phyloP scores from a whole-genome alignment of 2,888 invertebrate genomes.

The Acleris emargana region DNA sequence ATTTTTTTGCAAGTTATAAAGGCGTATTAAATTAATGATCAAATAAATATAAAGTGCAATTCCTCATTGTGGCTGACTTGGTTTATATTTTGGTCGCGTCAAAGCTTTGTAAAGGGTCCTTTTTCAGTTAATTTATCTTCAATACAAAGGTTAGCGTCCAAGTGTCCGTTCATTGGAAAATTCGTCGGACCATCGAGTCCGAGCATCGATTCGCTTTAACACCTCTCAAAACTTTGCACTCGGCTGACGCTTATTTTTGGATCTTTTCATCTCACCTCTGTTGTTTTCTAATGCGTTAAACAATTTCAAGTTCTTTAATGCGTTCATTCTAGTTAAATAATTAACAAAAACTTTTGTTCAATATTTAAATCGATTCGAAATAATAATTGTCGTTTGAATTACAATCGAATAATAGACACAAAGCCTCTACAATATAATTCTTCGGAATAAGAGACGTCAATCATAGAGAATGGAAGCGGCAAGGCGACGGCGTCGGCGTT shows the following conservation, averaged over 20 bases:
- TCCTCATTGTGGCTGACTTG: not conserved
- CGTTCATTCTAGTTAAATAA: slow-evolving; percentile 23
- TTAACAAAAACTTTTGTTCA: not conserved
- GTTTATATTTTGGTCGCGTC: not conserved
- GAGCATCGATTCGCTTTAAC: slow-evolving; percentile 76
- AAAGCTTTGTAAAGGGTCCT: slow-evolving; percentile 56
- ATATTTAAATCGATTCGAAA: no score
- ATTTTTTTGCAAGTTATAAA: slow-evolving; percentile 4
- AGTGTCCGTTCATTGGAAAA: slow-evolving; percentile 81
- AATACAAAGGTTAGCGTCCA: slow-evolving; percentile 77
- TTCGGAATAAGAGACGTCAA: slow-evolving; percentile 57
- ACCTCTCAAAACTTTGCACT: slow-evolving; percentile 82
- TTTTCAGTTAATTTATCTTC: slow-evolving; percentile 75
- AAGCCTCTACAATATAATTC: slow-evolving; percentile 38
- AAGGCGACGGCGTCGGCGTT: slow-evolving; percentile 47
- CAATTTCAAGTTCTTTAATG: slow-evolving; percentile 40
- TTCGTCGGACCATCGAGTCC: slow-evolving; percentile 79
- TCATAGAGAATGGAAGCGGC: slow-evolving; percentile 50
- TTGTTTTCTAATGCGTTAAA: slow-evolving; percentile 70
- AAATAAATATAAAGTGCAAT: not conserved
- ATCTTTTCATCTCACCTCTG: slow-evolving; percentile 78
- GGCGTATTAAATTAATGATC: not conserved
- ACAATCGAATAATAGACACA: not conserved
- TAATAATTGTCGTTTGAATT: no score
- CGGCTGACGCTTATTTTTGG: slow-evolving; percentile 78